Evolutionary conservation across 30 jellyfish, hydroid and myxozoan genomes (phyloP), one percentile per base, ranked within the genome.

Genomic region (Aurelia coerulea): DNA sequence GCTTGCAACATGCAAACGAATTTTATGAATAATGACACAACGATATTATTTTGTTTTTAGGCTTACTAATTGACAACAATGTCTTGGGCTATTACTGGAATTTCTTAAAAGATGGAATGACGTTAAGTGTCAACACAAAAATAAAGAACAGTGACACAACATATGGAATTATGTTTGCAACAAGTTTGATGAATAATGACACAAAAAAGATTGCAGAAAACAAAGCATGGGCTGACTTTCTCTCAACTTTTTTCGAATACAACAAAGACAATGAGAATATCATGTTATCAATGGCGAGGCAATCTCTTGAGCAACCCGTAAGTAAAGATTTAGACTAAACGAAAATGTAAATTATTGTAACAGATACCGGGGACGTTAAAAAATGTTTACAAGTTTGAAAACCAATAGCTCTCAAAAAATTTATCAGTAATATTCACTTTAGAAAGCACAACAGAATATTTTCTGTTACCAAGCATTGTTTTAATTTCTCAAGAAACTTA

Each of bases 61-160:
- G 93, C 34, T 78, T 84, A 4, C 93, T 84, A 19, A 63, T 84
- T n/a, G 93, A 84, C 60, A 84, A 74, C 87, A 84, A 84, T 35
- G 93, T 84, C 64, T 71, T 84, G 33, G 93, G 93, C 0, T 84
- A 84, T 63, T 17, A 84, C 84, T 84, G 93, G 93, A 68, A 73
- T 13, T 84, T 23, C 52, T 32, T 84, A 58, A 74, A 84, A 66
- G 23, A 29, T 17, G 93, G 93, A 14, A 41, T 73, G 76, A 33
- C 4, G 1, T 66, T 84, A 11, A 60, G 66, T 10, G 88, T 73
- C 41, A 84, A 84, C 56, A 60, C 88, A 34, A 73, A 73, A 23
- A 74, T 84, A 8, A 46, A 65, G 18, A 84, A 84, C 23, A 54
- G 81, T 23, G 93, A 84, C 53, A 84, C 93, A 42, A 84, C 87